A percentile compares a stretch with the other conserved stretches of the same genome.
These are phyloP conservation scores for Callionymus lyra DNA, from an alignment of 2,113 vertebrate genomes.

Conservation along the genomic window DNA sequence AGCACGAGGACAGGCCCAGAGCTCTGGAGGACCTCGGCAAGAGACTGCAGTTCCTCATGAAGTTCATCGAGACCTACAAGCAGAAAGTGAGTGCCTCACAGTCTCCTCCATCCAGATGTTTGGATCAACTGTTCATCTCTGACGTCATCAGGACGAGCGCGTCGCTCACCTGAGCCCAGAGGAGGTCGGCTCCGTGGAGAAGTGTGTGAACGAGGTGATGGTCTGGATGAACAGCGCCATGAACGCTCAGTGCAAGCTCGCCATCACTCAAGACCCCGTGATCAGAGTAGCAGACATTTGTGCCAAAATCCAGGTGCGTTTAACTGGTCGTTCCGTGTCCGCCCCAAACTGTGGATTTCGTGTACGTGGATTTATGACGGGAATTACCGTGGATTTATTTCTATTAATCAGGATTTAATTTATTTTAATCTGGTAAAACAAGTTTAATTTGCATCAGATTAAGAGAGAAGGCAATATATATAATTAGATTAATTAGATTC, in stretches of 20 bases:
- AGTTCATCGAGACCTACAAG: slow-evolving; percentile 82
- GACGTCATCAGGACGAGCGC: slow-evolving; percentile 75
- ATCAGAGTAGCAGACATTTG: slow-evolving; percentile 89
- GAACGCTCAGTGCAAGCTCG: slow-evolving; percentile 83
- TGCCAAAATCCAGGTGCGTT: slow-evolving; percentile 81
- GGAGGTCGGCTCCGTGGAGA: slow-evolving; percentile 81
- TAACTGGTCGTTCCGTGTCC: no score
- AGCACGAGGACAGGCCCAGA: slow-evolving; percentile 86
- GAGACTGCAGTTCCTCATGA: slow-evolving; percentile 86
- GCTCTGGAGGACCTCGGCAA: slow-evolving; percentile 87
- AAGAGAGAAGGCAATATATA: no score
- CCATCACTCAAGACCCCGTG: slow-evolving; percentile 79
- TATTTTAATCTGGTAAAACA: no score
- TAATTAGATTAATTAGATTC: no score
- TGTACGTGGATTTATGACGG: no score
- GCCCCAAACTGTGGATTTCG: no score
- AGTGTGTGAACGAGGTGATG: slow-evolving; percentile 77
- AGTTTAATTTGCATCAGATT: no score
- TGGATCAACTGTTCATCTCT: background rate
- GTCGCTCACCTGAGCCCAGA: slow-evolving; percentile 76
- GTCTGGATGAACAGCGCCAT: slow-evolving; percentile 87
- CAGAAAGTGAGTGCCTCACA: slow-evolving; percentile 78
- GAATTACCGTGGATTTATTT: background rate
- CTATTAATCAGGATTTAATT: background rate
- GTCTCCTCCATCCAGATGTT: background rate